Evolutionary conservation across 2,113 vertebrate species (phyloP).

Genomic region (Myotis lucifugus): DNA sequence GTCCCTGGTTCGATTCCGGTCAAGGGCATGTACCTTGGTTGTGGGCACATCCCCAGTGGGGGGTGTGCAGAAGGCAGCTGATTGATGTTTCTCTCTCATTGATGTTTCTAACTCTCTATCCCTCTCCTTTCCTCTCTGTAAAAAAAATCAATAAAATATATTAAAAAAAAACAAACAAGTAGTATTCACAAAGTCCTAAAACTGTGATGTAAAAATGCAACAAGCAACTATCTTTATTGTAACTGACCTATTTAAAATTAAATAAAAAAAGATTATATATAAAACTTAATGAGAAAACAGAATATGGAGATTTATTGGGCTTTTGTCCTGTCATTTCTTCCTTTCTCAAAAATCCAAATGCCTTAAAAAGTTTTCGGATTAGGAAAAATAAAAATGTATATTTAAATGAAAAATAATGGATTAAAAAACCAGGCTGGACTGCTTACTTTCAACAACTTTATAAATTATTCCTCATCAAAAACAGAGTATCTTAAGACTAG

Average conservation of each 20-base stretch:
- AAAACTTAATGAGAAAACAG: background rate
- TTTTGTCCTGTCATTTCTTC: background rate
- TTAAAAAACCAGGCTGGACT: background rate
- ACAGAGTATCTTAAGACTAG: background rate
- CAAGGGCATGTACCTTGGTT: too few relatives aligned
- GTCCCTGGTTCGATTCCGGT: too few relatives aligned
- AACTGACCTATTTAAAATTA: background rate
- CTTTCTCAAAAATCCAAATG: conserved; percentile 22
- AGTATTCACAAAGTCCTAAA: conserved; percentile 5
- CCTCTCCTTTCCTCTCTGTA: too few relatives aligned
- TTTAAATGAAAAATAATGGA: conserved; percentile 11
- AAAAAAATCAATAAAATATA: too few relatives aligned
- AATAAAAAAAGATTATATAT: background rate
- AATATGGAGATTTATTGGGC: background rate
- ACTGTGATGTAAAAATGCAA: conserved; percentile 3
- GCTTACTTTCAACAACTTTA: background rate
- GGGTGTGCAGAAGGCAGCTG: too few relatives aligned
- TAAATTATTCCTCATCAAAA: conserved; percentile 37
- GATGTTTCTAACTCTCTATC: too few relatives aligned
- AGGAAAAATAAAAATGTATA: background rate
- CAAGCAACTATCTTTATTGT: background rate
- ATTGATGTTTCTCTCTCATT: too few relatives aligned
- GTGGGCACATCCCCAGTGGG: too few relatives aligned
- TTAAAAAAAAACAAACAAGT: background rate
- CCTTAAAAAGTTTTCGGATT: background rate